These are phyloP conservation scores for Meganola albula DNA, from an alignment of 2,888 invertebrate species.

Conservation along the genomic window DNA sequence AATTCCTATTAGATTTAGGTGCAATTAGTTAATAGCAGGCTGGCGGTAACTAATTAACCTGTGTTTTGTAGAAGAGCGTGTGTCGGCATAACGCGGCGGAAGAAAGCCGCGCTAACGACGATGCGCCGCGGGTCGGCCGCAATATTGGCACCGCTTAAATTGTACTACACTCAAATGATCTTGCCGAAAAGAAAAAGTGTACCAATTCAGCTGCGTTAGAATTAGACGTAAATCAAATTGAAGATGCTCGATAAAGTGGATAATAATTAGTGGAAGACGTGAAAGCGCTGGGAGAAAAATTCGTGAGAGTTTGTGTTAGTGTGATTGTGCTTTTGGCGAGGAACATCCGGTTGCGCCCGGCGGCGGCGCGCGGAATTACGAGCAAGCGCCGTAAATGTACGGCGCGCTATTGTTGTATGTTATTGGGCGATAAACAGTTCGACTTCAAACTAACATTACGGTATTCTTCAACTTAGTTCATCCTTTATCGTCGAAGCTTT, in stretches of 20 bases:
- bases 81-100: conserved; percentile 20
- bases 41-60: conserved; percentile 31
- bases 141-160: conserved; percentile 34
- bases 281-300: conserved; percentile 78
- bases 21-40: conserved; percentile 33
- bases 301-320: conserved; percentile 75
- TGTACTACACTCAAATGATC: conserved; percentile 54
- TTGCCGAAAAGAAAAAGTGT: conserved; percentile 72
- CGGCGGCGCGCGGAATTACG: conserved; percentile 4
- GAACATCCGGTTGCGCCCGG: conserved; percentile 60
- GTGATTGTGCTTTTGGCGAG: conserved; percentile 73
- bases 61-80: conserved; percentile 22
- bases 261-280: conserved; percentile 77
- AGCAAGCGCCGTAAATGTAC: too few relatives aligned
- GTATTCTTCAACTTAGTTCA: too few relatives aligned
- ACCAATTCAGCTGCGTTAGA: conserved; percentile 69
- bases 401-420: too few relatives aligned
- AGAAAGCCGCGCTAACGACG: conserved; percentile 46
- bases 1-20: conserved; percentile 39
- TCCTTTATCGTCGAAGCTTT: too few relatives aligned
- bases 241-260: conserved; percentile 77
- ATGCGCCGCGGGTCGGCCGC: conserved; percentile 11
- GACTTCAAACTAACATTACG: too few relatives aligned
- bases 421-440: too few relatives aligned
- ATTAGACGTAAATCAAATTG: conserved; percentile 76